Percentiles rank a stretch among this genome's conserved stretches.
Conservation (phyloP, 2,888 invertebrate genomes). For the Stomorhina lunata region DNA sequence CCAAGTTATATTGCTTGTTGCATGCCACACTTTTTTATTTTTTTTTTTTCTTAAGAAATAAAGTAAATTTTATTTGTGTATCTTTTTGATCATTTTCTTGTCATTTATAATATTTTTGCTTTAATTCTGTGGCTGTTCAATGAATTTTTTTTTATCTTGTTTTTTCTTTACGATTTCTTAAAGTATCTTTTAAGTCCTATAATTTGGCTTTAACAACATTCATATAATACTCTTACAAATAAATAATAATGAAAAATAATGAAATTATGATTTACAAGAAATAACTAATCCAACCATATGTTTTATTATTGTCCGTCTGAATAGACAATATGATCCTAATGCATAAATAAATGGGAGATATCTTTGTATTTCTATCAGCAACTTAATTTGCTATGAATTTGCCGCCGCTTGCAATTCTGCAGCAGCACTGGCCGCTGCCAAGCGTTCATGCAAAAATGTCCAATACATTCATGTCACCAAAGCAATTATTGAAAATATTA, state of each 20-base stretch:
- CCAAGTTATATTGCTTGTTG: background rate
- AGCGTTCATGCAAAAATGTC: slow-evolving; percentile 43
- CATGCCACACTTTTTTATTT: slow-evolving; percentile 18
- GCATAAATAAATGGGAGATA: no score
- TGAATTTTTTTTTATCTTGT: background rate
- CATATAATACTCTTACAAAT: background rate
- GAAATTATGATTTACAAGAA: slow-evolving; percentile 58
- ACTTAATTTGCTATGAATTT: slow-evolving; percentile 57
- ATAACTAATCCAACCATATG: slow-evolving; percentile 48
- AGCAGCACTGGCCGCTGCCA: background rate
- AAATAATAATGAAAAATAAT: slow-evolving; percentile 8
- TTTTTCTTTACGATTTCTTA: slow-evolving; percentile 7
- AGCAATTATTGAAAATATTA: slow-evolving; percentile 40
- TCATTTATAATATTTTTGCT: slow-evolving; percentile 63
- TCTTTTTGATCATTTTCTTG: slow-evolving; percentile 59
- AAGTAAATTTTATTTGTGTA: slow-evolving; percentile 27
- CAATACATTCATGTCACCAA: slow-evolving; percentile 57
- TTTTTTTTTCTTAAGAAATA: background rate
- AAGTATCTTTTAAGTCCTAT: slow-evolving; percentile 18
- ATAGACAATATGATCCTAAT: no score
- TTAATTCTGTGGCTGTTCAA: slow-evolving; percentile 21
- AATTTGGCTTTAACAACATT: slow-evolving; percentile 25
- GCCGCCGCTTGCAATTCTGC: no score
- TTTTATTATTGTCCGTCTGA: slow-evolving; percentile 16
- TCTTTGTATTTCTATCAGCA: slow-evolving; percentile 56